Evolutionary conservation across 2,797 vertebrate genomes (phyloP), one percentile per base, ranked within the genome.

Genomic region (Phrynocephalus guinanensis): DNA sequence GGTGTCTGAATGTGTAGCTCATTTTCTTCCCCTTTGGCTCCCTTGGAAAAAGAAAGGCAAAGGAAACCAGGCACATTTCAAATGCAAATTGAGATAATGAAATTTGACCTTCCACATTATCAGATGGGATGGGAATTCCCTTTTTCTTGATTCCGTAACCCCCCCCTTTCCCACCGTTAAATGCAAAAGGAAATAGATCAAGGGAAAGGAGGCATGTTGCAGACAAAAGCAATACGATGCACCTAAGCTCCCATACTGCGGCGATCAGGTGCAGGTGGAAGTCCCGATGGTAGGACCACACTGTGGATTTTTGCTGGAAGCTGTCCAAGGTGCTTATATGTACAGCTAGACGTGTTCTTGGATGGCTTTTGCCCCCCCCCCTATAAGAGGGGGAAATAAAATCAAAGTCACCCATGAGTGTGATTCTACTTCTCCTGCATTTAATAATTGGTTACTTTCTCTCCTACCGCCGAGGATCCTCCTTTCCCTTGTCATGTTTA

Each of bases 401-500:
- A 95, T 95, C 91, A 94, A 96, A 96, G 91, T 92, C 89, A 83
- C 90, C 92, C 92, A 94, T 6, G 89, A 3, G 38, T 67, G 94
- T 86, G 82, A 70, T 88, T 89, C 52, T 50, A 33, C 13, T 73
- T 63, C 86, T 90, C 85, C 80, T 93, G 94, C 90, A 91, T 95
- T 95, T 95, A 96, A 96, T 96, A 96, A 96, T 63, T 95, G 93
- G 94, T 94, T 95, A 95, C 92, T 95, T 92, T 95, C 96, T 95
- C 93, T 93, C 92, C 95, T 95, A 94, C 93, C 93, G 96, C 95
- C 95, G 95, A 95, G 95, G 94, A 94, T 96, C 95, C 94, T 63
- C 93, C 91, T 96, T 95, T 92, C 94, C 93, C 92, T 91, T 96
- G 96, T 96, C 96, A 96, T 95, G 93, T 96, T 96, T 96, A 96